Evolutionary conservation across 2,113 vertebrate genomes (phyloP).

Genomic region (Vanacampus margaritifer): DNA sequence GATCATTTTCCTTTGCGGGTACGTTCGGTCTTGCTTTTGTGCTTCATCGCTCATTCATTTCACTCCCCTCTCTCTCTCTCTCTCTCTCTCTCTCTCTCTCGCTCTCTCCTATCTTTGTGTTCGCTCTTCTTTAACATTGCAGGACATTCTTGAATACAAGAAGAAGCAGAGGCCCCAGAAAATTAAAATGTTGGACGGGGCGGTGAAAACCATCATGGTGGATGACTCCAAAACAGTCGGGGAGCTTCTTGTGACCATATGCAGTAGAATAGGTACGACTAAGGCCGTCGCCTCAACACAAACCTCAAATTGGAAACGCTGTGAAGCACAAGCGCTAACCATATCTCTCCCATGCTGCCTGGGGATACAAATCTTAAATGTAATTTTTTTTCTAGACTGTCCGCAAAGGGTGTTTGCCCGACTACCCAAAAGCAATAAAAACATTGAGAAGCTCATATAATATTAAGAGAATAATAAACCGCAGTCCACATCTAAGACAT

Average conservation of each 20-base stretch:
- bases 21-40: conserved; percentile 1
- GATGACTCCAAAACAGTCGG: conserved; percentile 98
- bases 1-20: conserved; percentile 36
- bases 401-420: neutral
- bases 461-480: neutral
- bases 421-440: neutral
- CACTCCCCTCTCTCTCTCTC: conserved; percentile 7
- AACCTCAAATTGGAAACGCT: neutral
- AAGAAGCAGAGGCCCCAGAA: conserved; percentile 98
- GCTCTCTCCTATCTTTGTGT: neutral
- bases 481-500: neutral
- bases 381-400: neutral
- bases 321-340: neutral
- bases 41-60: conserved; percentile 9
- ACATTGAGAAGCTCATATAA: neutral
- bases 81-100: too few species aligned
- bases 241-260: conserved; percentile 95
- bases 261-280: conserved; percentile 87
- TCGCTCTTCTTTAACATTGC: conserved; percentile 12
- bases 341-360: neutral
- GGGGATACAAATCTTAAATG: neutral
- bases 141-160: conserved; percentile 98
- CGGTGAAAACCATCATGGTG: conserved; percentile 97
- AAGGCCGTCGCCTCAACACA: too few species aligned
- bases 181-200: conserved; percentile 96